A percentile compares a stretch with the other conserved stretches of the same genome.
phyloP scores from a whole-genome alignment of 1,140 invertebrate species.

The Heliconius congener region DNA sequence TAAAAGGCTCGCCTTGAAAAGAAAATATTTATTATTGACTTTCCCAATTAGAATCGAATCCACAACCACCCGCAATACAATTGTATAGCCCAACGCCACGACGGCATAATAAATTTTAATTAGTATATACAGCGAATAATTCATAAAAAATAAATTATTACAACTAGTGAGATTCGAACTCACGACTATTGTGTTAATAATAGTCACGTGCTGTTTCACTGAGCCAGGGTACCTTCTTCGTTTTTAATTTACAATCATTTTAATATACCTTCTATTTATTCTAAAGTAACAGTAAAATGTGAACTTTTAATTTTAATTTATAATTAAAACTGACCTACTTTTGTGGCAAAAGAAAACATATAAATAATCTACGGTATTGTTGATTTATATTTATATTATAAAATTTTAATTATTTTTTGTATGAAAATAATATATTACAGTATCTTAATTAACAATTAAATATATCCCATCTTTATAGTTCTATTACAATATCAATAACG shows the following conservation, averaged over 20 bases:
- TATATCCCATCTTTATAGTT: too few relatives aligned
- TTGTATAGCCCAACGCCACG: too few relatives aligned
- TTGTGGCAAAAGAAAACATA: background rate
- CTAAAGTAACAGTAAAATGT: background rate
- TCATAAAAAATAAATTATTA: background rate
- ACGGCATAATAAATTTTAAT: too few relatives aligned
- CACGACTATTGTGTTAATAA: background rate
- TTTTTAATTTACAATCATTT: background rate
- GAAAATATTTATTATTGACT: too few relatives aligned
- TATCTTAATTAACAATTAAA: too few relatives aligned
- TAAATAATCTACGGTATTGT: background rate
- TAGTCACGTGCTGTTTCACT: background rate
- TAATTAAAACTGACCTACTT: constrained; percentile 9
- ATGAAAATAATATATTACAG: too few relatives aligned
- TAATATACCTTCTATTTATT: background rate
- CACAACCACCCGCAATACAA: too few relatives aligned
- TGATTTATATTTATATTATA: background rate
- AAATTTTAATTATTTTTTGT: too few relatives aligned
- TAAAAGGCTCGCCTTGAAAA: too few relatives aligned
- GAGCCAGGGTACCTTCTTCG: background rate
- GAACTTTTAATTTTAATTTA: constrained; percentile 4
- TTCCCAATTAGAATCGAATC: too few relatives aligned
- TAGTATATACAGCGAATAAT: too few relatives aligned
- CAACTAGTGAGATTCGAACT: background rate
- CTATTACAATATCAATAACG: too few relatives aligned